phyloP scores from a whole-genome alignment of 2,888 invertebrate genomes.

The Aricia artaxerxes region DNA sequence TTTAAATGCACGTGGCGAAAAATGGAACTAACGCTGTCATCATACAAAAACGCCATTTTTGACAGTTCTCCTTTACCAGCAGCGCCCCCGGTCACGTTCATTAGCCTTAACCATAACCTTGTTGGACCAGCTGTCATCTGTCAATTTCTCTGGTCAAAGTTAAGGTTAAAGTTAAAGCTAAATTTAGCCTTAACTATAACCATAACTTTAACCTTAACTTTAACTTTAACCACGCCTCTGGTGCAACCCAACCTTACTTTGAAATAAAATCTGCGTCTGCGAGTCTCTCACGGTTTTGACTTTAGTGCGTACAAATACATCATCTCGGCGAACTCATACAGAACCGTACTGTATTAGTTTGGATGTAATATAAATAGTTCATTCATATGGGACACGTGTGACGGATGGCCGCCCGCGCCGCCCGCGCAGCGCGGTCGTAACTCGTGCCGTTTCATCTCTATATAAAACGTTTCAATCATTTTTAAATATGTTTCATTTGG shows the following conservation, averaged over 20 bases:
- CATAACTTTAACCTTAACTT: no score
- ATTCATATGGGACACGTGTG: constrained; percentile 21
- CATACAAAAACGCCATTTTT: no score
- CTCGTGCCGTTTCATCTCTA: constrained; percentile 21
- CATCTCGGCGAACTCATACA: not conserved
- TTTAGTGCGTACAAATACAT: not conserved
- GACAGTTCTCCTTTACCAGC: no score
- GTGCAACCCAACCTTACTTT: not conserved
- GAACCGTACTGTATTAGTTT: not conserved
- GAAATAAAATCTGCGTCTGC: not conserved
- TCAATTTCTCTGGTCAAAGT: no score
- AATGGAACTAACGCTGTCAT: no score
- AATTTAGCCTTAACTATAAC: no score
- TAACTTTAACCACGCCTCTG: no score
- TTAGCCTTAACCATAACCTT: no score
- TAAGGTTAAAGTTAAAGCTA: no score
- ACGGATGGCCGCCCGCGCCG: not conserved
- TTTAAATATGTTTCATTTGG: constrained; percentile 31
- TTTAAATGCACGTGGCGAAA: no score
- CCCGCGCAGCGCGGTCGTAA: not conserved
- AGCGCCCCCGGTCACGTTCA: no score
- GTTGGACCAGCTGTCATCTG: no score
- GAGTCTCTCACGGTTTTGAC: not conserved
- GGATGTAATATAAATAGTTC: constrained; percentile 24
- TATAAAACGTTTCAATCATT: constrained; percentile 28